phyloP scores from a whole-genome alignment of 1,140 invertebrate genomes.

The Drosophila ogumai region DNA sequence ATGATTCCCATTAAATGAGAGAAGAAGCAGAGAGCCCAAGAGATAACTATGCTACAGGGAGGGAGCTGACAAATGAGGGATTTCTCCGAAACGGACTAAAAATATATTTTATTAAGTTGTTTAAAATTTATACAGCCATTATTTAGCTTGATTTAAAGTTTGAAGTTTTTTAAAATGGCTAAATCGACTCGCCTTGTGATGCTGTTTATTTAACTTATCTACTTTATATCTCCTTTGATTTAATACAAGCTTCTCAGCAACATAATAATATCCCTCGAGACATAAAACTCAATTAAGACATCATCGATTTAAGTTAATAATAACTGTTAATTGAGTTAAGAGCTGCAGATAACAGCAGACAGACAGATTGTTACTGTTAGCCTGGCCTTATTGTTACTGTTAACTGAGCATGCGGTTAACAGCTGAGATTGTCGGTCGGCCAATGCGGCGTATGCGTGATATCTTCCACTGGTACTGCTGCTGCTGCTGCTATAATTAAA shows the following conservation, averaged over 20 bases:
- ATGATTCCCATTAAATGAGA: constrained; percentile 38
- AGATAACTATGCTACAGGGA: constrained; percentile 13
- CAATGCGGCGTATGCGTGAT: constrained; percentile 54
- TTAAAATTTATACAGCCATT: background rate
- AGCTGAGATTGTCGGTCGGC: constrained; percentile 38
- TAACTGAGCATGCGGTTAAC: constrained; percentile 52
- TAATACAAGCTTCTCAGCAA: background rate
- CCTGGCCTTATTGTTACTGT: constrained; percentile 14
- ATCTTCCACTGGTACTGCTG: constrained; percentile 16
- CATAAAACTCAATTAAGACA: background rate
- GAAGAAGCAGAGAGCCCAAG: constrained; percentile 24
- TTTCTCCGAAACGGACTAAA: background rate
- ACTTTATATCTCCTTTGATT: background rate
- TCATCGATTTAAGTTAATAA: constrained; percentile 5
- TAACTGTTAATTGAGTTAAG: constrained; percentile 12
- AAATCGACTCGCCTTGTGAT: background rate
- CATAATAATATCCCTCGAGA: no score
- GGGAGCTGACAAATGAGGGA: constrained; percentile 9
- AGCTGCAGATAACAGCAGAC: background rate
- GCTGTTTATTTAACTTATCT: background rate
- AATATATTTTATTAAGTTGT: background rate
- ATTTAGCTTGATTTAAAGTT: background rate
- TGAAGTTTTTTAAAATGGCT: background rate
- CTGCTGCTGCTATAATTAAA: constrained; percentile 54
- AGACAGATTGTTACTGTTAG: constrained; percentile 3